phyloP scores from a whole-genome alignment of 2,113 vertebrate genomes.

The Podarcis muralis region DNA sequence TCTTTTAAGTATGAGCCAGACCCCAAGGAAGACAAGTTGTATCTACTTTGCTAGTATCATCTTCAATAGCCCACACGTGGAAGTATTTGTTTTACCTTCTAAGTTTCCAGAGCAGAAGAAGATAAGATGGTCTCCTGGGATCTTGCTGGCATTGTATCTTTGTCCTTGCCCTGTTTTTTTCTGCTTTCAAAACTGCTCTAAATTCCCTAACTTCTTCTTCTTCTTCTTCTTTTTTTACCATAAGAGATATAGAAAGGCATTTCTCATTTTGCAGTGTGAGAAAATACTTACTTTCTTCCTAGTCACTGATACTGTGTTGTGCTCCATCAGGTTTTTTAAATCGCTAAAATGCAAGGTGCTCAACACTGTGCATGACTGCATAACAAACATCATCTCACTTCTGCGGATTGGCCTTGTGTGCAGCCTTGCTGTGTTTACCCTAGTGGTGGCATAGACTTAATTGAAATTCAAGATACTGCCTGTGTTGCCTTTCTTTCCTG shows the following conservation, averaged over 20 bases:
- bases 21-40: accelerated
- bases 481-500: neutral
- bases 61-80: neutral
- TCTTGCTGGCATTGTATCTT: neutral
- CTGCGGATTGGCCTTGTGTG: neutral
- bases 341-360: neutral
- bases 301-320: neutral
- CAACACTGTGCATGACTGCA: neutral
- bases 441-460: neutral
- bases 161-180: constrained; percentile 14
- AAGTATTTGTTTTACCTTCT: neutral
- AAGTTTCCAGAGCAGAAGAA: neutral
- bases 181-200: constrained; percentile 7
- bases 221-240: neutral
- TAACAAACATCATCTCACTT: neutral
- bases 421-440: neutral
- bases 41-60: neutral
- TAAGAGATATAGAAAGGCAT: neutral
- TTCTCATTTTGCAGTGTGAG: neutral
- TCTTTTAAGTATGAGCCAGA: neutral
- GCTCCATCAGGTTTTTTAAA: neutral
- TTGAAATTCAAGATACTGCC: neutral
- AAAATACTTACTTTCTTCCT: neutral
- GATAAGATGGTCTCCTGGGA: neutral
- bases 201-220: constrained; percentile 4